Evolutionary conservation across 1,140 invertebrate genomes (phyloP), one percentile per base, ranked within the genome.

Genomic region (Brachionus sp.): DNA sequence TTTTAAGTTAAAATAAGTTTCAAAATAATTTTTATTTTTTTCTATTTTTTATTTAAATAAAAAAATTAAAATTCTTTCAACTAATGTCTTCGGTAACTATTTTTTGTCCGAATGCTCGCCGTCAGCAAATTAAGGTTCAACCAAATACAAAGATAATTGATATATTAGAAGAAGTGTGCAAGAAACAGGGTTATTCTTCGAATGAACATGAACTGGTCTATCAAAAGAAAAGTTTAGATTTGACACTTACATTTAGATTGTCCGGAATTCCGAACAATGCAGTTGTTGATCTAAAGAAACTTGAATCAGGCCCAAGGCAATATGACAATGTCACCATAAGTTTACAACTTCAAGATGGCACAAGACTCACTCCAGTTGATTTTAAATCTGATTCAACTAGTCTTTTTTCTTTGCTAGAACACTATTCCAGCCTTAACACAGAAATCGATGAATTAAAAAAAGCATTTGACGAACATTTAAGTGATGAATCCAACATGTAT

Each of bases 161-260:
- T 29, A 80, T 80, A n/a, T 44, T 80, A 23, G 77, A 80, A 42
- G 77, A 80, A 66, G 77, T 66, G 35, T 80, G 77, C 37, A 80
- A 62, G 42, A 80, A 66, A 35, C 77, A 80, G 16, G 77, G 77
- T 6, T 66, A 39, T 23, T 29, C 33, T 10, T 50, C 50, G 50
- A 62, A 80, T 44, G 77, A 80, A n/a, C 50, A 80, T 25, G 77
- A 80, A 44, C 13, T 80, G 23, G 77, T 80, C 25, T 66, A 80
- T 19, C 39, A 80, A 57, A 80, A 80, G 35, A 57, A 42, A 42
- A 57, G 29, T 37, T 9, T 80, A 1, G 77, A 80, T 44, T 25
- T 80, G n/a, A 62, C 62, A 19, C 33, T 62, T 29, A 80, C 50
- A 10, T 62, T 33, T n/a, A 23, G 62, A 37, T 5, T 80, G 19